Percentiles rank a stretch among this genome's conserved stretches.
These are phyloP conservation scores for Galerucella nymphaeae DNA, from an alignment of 2,888 invertebrate species.

Conservation along the genomic window DNA sequence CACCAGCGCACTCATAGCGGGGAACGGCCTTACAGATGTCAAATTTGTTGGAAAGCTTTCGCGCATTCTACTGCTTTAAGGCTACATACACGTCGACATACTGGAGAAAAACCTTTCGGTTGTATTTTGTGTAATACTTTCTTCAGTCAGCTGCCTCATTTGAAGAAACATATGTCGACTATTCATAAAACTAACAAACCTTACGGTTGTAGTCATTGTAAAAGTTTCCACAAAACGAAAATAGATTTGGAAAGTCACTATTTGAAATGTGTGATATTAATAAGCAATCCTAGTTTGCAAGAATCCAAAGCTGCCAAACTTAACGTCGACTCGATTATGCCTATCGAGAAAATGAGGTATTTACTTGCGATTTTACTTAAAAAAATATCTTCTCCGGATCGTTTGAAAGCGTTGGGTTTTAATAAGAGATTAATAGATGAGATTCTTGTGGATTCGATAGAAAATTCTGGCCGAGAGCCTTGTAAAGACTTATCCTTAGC, in stretches of 20 bases:
- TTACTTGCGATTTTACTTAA: constrained; percentile 84
- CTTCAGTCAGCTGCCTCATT: constrained; percentile 86
- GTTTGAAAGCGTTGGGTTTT: constrained; percentile 80
- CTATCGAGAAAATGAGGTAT: constrained; percentile 80
- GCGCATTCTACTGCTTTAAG: constrained; percentile 88
- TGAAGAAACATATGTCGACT: constrained; percentile 89
- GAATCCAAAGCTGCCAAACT: constrained; percentile 53
- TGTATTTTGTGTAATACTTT: constrained; percentile 78
- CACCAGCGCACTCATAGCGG: constrained; percentile 88
- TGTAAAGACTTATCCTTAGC: constrained; percentile 70
- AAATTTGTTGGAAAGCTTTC: constrained; percentile 82
- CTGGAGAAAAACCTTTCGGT: constrained; percentile 86
- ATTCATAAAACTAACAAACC: constrained; percentile 84
- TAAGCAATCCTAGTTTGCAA: constrained; percentile 31
- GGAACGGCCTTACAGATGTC: constrained; percentile 84
- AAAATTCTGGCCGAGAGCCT: constrained; percentile 77
- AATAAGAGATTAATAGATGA: constrained; percentile 83
- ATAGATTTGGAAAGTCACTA: constrained; percentile 76
- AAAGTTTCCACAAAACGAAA: constrained; percentile 81
- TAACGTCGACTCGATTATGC: constrained; percentile 68
- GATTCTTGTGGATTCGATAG: constrained; percentile 80
- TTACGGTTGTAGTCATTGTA: constrained; percentile 80
- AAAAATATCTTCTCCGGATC: constrained; percentile 84
- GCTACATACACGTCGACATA: constrained; percentile 84
- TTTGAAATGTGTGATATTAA: constrained; percentile 67